These are phyloP conservation scores for Ligdia adustata DNA, from an alignment of 2,888 invertebrate genomes.

Conservation along the genomic window DNA sequence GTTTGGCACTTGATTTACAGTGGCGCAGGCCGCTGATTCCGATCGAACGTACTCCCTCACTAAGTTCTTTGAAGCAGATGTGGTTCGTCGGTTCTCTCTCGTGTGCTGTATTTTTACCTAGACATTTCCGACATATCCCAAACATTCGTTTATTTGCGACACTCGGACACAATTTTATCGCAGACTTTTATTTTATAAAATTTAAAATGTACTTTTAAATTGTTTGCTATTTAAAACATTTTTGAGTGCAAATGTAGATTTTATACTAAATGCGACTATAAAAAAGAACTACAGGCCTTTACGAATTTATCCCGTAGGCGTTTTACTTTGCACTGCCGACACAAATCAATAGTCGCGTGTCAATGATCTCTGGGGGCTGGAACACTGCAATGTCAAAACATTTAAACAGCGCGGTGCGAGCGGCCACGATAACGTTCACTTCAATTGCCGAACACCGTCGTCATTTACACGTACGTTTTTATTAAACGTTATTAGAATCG, in stretches of 20 bases:
- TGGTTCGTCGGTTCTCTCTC: slow-evolving; percentile 25
- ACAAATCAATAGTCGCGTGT: slow-evolving; percentile 50
- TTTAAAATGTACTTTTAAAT: slow-evolving; percentile 1
- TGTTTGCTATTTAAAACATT: neutral
- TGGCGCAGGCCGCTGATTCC: slow-evolving; percentile 34
- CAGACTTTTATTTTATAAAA: slow-evolving; percentile 10
- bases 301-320: slow-evolving; percentile 26
- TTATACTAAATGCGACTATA: slow-evolving; percentile 10
- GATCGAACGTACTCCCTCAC: slow-evolving; percentile 32
- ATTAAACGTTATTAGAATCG: slow-evolving; percentile 30
- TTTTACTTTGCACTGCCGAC: slow-evolving; percentile 39
- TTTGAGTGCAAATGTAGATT: slow-evolving; percentile 1
- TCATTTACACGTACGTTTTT: slow-evolving; percentile 19
- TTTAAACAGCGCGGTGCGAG: slow-evolving; percentile 19
- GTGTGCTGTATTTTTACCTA: slow-evolving; percentile 24
- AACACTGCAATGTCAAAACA: slow-evolving; percentile 43
- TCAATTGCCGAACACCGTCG: slow-evolving; percentile 21
- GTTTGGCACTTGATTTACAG: slow-evolving; percentile 39
- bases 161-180: slow-evolving; percentile 13
- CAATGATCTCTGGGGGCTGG: slow-evolving; percentile 45
- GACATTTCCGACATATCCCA: slow-evolving; percentile 28
- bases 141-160: slow-evolving; percentile 21
- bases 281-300: slow-evolving; percentile 12
- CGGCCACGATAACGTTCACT: slow-evolving; percentile 15
- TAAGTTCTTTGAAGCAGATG: slow-evolving; percentile 33